Conservation (phyloP, 2,797 vertebrate species). For the Coregonus suidteri region DNA sequence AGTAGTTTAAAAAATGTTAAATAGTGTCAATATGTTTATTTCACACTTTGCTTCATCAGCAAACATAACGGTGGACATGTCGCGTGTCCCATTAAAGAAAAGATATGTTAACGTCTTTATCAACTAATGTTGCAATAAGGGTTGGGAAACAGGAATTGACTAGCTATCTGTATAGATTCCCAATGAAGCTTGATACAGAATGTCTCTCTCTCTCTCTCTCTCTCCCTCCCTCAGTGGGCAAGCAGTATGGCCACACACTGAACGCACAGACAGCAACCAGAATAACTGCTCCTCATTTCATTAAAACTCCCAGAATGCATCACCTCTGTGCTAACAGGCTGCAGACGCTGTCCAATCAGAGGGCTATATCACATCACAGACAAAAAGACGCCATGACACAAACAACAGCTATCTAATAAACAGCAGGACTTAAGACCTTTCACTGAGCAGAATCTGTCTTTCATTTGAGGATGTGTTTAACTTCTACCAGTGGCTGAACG, state of each 20-base stretch:
- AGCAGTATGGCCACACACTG: not conserved
- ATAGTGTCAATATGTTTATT: not conserved
- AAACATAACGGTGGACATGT: slow-evolving; percentile 31
- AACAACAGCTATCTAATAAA: not conserved
- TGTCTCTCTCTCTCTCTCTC: too few relatives aligned
- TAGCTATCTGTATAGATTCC: too few relatives aligned
- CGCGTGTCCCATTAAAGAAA: too few relatives aligned
- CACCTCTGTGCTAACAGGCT: slow-evolving; percentile 9
- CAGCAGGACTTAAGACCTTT: not conserved
- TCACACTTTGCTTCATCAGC: slow-evolving; percentile 24
- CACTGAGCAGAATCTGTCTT: not conserved
- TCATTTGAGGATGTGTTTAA: too few relatives aligned
- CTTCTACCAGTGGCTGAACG: too few relatives aligned
- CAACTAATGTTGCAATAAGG: not conserved
- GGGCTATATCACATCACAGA: not conserved
- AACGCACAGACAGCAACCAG: slow-evolving; percentile 47
- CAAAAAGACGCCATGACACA: not conserved
- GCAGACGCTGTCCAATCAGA: slow-evolving; percentile 12
- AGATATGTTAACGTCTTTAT: too few relatives aligned
- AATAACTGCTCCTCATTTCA: slow-evolving; percentile 46
- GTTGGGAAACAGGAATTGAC: not conserved
- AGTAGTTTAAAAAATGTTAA: slow-evolving; percentile 5
- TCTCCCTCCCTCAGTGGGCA: too few relatives aligned
- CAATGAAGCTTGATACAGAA: too few relatives aligned
- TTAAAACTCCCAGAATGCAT: slow-evolving; percentile 26